Base-by-base conservation (phyloP, 2,888 invertebrate genomes). In the Ochropacha duplaris region DNA sequence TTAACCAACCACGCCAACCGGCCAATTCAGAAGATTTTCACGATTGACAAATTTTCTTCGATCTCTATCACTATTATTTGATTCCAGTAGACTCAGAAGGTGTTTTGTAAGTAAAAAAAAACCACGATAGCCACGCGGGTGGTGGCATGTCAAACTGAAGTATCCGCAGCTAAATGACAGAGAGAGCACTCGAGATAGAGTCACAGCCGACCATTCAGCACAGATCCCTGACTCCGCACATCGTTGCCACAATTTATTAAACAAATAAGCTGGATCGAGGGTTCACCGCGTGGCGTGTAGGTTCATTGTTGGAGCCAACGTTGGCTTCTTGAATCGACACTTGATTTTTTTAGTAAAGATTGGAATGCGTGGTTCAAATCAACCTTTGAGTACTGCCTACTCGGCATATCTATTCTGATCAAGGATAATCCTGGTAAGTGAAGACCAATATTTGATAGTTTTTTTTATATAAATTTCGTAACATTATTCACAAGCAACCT, bases 251-350 rank as follows among this genome's bases (percentile, higher is more conserved):
- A 60, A 66, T 61, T 59, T 59, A 59, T 62, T 60, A 61, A 68
- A 72, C 64, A 79, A 79, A 81, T 80, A 78, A 83, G 79, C 76
- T 77, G 70, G 76, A 82, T 83, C 69, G 71, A 62, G 59, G 64
- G 84, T 64, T 80, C 84, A 66, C 39, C 49, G 57, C 57, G 59
- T 56, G 66, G 83, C 83, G 81, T 74, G 62, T 61, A 61, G 63
- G 69, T 71, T 74, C 79, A 87, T 84, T 85, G 83, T 85, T 79
- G 75, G 71, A 75, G 71, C 68, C 79, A 78, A 76, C 75, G 76
- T 74, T 66, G 66, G 83, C 84, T 87, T 77, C 87, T 88, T 85
- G 79, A 87, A 86, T 78, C 71, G 81, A 71, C 84, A 84, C 86
- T 89, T 83, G 73, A 81, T 72, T 87, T 87, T 87, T 88, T 79